Conservation (phyloP, 2,888 invertebrate species). For the Dicyrtoma fusca region DNA sequence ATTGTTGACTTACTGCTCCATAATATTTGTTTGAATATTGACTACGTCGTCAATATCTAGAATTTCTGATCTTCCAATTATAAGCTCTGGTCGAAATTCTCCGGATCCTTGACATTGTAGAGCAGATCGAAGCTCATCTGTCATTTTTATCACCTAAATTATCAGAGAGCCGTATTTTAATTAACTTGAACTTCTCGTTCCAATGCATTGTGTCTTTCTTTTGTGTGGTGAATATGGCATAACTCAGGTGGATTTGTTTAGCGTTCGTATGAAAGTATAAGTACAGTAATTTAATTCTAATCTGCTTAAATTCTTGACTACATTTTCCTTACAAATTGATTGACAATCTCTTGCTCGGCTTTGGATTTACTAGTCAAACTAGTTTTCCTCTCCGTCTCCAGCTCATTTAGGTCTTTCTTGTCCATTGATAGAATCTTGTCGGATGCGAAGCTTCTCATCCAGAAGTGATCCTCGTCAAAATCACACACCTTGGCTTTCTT, state of each 20-base stretch:
- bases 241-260: too few species aligned
- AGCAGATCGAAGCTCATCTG: constrained; percentile 28
- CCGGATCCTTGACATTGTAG: constrained; percentile 28
- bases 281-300: too few species aligned
- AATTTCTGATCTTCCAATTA: constrained; percentile 44
- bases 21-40: constrained; percentile 31
- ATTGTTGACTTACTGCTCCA: constrained; percentile 16
- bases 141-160: constrained; percentile 20
- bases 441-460: constrained; percentile 1
- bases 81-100: constrained; percentile 35
- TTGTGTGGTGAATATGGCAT: too few species aligned
- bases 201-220: too few species aligned
- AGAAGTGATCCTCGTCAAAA: not conserved
- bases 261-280: too few species aligned
- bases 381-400: not conserved
- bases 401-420: constrained; percentile 4
- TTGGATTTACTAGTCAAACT: constrained; percentile 19
- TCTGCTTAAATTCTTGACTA: too few species aligned
- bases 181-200: not conserved
- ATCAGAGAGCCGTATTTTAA: not conserved
- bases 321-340: constrained; percentile 22
- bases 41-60: constrained; percentile 39
- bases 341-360: constrained; percentile 33
- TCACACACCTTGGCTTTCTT: not conserved
- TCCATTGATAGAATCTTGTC: constrained; percentile 7